Conservation (phyloP, 2,797 vertebrate genomes). For the Danio albolineatus region DNA sequence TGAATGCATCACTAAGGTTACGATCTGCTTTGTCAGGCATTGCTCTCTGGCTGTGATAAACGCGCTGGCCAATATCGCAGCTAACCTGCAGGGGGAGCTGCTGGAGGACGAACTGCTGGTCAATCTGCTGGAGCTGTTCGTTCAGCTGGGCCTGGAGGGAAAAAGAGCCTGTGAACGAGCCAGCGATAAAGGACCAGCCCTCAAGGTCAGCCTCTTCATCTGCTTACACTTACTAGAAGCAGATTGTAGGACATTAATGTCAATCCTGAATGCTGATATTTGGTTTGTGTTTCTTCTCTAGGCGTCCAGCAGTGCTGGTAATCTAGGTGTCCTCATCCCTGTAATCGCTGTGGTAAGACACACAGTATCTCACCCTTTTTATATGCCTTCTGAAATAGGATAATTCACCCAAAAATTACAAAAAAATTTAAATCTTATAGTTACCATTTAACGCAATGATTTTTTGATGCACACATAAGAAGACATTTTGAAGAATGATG, state of each 20-base stretch:
- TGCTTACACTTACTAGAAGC: neutral
- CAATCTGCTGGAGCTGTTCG: slow-evolving; percentile 95
- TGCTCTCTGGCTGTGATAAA: slow-evolving; percentile 98
- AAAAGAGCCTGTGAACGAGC: slow-evolving; percentile 96
- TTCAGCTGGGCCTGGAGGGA: slow-evolving; percentile 95
- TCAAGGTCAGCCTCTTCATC: slow-evolving; percentile 82
- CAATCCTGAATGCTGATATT: neutral
- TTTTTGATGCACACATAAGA: too few species aligned
- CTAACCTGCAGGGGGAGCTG: slow-evolving; percentile 94
- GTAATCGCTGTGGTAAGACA: slow-evolving; percentile 97
- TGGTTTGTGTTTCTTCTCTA: slow-evolving; percentile 57
- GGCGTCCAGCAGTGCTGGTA: slow-evolving; percentile 97
- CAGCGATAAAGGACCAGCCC: slow-evolving; percentile 92
- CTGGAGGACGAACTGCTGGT: slow-evolving; percentile 95
- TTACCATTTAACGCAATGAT: too few species aligned
- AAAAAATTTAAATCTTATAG: too few species aligned
- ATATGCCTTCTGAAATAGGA: too few species aligned
- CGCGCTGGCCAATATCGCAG: slow-evolving; percentile 95
- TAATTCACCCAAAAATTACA: too few species aligned
- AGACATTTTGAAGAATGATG: too few species aligned
- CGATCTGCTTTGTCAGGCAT: slow-evolving; percentile 78
- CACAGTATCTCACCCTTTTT: neutral
- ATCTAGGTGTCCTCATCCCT: slow-evolving; percentile 96
- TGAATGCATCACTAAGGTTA: too few species aligned
- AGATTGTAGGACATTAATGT: neutral